Conservation (phyloP, 1,140 invertebrate genomes). For the Argopecten irradians region DNA sequence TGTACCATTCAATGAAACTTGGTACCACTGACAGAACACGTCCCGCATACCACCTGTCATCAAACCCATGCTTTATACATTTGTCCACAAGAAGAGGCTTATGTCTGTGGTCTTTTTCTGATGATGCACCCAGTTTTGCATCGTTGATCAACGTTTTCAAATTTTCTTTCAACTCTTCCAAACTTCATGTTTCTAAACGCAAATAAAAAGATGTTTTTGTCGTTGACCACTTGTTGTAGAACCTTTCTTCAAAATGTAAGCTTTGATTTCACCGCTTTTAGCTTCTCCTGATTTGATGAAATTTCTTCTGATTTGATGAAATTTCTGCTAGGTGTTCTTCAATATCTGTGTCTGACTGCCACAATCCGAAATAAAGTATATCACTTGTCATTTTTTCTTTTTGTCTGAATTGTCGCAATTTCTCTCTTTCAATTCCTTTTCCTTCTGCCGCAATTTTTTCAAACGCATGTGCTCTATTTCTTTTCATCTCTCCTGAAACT, state of each 20-base stretch:
- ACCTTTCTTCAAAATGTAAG: conserved; percentile 33
- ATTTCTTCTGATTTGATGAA: not conserved
- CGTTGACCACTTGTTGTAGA: conserved; percentile 15
- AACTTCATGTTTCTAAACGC: conserved; percentile 15
- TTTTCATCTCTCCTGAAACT: conserved; percentile 42
- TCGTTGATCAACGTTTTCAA: conserved; percentile 29
- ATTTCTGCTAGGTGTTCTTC: not conserved
- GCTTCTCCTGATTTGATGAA: not conserved
- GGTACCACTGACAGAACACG: conserved; percentile 33
- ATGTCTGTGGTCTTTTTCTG: not conserved
- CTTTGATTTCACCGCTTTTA: conserved; percentile 32
- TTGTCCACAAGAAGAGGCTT: conserved; percentile 32
- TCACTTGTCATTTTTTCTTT: conserved; percentile 41
- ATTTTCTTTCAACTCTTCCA: conserved; percentile 25
- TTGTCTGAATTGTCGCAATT: not conserved
- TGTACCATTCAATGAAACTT: conserved; percentile 45
- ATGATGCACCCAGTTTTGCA: conserved; percentile 12
- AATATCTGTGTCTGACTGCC: conserved; percentile 30
- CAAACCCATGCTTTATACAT: conserved; percentile 41
- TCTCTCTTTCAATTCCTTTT: conserved; percentile 36
- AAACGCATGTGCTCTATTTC: conserved; percentile 44
- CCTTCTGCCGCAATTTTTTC: conserved; percentile 40
- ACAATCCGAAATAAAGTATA: conserved; percentile 21
- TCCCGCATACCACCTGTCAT: conserved; percentile 28
- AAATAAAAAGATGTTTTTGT: conserved; percentile 26